Evolutionary conservation across 2,113 vertebrate species (phyloP), one percentile per base, ranked within the genome.

Genomic region (Rhombomys opimus): DNA sequence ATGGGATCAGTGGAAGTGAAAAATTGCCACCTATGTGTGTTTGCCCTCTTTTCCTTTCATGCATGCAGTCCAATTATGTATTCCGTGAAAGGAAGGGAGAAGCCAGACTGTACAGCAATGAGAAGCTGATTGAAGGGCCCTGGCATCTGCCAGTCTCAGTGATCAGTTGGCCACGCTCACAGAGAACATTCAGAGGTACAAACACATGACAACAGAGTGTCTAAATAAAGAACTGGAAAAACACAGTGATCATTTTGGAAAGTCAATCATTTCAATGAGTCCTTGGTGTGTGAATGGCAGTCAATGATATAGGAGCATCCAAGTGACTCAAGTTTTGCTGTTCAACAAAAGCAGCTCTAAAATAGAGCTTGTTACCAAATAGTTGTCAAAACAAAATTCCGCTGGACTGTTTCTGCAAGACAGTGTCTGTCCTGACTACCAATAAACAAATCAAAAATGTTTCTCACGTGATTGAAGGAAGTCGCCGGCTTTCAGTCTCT

Each of bases 141-240:
- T 2, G 30, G 93, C 91, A 84, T 89, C 92, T 96, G 96, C 75
- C 93, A 91, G 63, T 97, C 92, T 91, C 73, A 12, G 84, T n/a
- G 11, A 95, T 80, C 95, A 77, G 70, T 41, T 68, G 93, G 93
- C 93, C 95, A 89, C 72, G 46, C 41, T 89, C 73, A 5, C 90
- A 63, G 89, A 81, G 93, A 96, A 93, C 82, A 95, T 20, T 89
- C 25, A 73, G 85, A 90, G 67, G 68, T 18, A 75, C 67, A 95
- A 92, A 97, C 32, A 87, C 87, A 57, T 2, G 77, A 67, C 95
- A 95, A 95, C 82, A 67, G 9, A 32, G 76, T 22, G 25, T 89
- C 85, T 80, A 93, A 96, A 96, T 94, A 95, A 82, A 93, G 90
- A 88, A 54, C 15, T 5, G 61, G 90, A 41, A 92, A 97, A 91